Evolutionary conservation across 2,113 vertebrate species (phyloP).

Genomic region (Calyptomena viridis): DNA sequence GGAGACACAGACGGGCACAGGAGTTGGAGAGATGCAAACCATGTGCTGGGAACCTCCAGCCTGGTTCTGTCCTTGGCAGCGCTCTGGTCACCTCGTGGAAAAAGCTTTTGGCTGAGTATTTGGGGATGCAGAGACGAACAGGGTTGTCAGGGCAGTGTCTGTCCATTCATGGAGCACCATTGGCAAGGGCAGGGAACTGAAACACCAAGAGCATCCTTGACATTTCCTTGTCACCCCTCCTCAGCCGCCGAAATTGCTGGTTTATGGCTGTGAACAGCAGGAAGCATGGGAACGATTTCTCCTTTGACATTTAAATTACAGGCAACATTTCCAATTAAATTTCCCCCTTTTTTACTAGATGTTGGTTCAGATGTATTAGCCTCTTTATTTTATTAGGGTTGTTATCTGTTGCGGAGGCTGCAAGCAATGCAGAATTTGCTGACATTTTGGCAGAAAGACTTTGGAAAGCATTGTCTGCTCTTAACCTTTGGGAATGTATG

Average conservation of each 20-base stretch:
- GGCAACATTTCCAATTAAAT: background rate
- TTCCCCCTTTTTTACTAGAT: background rate
- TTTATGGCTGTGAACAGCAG: background rate
- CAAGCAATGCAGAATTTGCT: background rate
- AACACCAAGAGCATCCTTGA: background rate
- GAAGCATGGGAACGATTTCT: background rate
- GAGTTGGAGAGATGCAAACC: background rate
- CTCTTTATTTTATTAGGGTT: background rate
- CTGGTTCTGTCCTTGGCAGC: background rate
- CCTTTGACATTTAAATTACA: slow-evolving; percentile 30
- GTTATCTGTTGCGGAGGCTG: background rate
- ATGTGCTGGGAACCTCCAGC: background rate
- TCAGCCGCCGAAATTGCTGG: background rate
- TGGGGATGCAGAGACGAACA: background rate
- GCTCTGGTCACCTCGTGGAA: background rate
- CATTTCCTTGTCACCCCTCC: background rate
- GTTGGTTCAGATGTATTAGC: background rate
- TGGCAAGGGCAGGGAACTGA: background rate
- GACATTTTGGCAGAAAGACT: background rate
- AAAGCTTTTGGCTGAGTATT: background rate
- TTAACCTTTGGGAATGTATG: background rate
- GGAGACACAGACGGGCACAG: accelerated
- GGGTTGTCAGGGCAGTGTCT: background rate
- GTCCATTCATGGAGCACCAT: background rate
- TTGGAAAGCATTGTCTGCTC: background rate